These are phyloP conservation scores for Turritopsis rubra DNA, from an alignment of 30 jellyfish, hydroid and myxozoan species.

Conservation along the genomic window DNA sequence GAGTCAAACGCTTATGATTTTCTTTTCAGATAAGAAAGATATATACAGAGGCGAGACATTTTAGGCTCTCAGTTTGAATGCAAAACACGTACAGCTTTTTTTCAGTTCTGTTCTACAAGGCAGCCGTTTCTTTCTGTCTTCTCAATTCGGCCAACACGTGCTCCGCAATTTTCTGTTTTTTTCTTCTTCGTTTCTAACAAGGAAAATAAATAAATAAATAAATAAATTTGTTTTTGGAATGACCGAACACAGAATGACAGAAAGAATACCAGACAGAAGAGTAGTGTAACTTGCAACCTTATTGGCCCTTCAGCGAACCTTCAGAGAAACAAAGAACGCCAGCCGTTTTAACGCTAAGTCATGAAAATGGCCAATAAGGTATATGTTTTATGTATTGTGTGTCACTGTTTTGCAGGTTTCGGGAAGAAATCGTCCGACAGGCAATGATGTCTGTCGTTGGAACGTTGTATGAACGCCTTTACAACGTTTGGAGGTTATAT, in stretches of 20 bases:
- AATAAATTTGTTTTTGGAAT: background rate
- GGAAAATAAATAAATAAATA: background rate
- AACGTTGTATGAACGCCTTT: no score
- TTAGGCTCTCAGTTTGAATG: background rate
- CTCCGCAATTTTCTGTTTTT: constrained; percentile 6
- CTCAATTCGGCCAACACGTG: constrained; percentile 24
- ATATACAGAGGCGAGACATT: background rate
- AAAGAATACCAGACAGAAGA: background rate
- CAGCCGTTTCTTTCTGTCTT: background rate
- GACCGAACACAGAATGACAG: background rate
- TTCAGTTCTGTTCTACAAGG: background rate
- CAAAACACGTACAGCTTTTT: background rate
- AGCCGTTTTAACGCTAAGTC: no score
- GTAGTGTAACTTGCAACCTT: background rate
- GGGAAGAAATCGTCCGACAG: no score
- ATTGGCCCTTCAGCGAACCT: no score
- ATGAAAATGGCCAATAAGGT: no score
- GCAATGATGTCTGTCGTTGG: no score
- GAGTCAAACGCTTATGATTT: background rate
- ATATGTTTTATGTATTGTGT: no score
- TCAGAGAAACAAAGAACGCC: no score
- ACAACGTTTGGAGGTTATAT: no score
- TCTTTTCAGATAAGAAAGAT: background rate
- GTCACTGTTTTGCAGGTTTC: no score
- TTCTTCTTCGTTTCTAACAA: constrained; percentile 18